Evolutionary conservation across 1,140 invertebrate genomes (phyloP).

Genomic region (Listronotus oregonensis): DNA sequence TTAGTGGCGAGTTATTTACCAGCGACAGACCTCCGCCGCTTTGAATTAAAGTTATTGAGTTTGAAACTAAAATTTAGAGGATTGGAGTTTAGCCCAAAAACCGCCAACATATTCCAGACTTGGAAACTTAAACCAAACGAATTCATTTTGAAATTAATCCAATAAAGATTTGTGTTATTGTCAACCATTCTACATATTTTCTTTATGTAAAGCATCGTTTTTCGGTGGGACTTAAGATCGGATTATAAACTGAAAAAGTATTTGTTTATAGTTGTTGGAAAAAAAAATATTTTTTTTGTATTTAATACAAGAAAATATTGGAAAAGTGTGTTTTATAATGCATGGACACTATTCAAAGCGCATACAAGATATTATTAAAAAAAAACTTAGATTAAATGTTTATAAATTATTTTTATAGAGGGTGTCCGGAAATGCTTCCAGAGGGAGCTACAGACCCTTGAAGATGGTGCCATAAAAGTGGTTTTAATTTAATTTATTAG

Average conservation of each 20-base stretch:
- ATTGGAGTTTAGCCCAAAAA: constrained; percentile 14
- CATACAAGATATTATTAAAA: too few relatives aligned
- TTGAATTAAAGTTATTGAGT: constrained; percentile 14
- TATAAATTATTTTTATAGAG: too few relatives aligned
- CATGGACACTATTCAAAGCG: too few relatives aligned
- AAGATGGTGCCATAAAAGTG: too few relatives aligned
- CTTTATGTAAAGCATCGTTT: constrained; percentile 29
- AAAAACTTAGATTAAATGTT: too few relatives aligned
- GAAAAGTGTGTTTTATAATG: too few relatives aligned
- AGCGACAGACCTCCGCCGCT: constrained; percentile 18
- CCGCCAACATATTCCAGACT: constrained; percentile 15
- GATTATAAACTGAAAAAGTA: constrained; percentile 6
- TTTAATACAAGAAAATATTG: too few relatives aligned
- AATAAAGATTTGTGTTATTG: constrained; percentile 34
- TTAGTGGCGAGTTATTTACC: constrained; percentile 20
- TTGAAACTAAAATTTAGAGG: constrained; percentile 15
- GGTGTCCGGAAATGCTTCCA: too few relatives aligned
- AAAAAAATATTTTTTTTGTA: too few relatives aligned
- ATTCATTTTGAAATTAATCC: constrained; percentile 31
- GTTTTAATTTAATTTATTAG: too few relatives aligned
- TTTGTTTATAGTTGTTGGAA: too few relatives aligned
- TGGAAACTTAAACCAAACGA: not conserved
- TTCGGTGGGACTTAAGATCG: constrained; percentile 19
- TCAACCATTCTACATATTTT: constrained; percentile 27
- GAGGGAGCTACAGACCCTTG: too few relatives aligned